Conservation (phyloP, 2,797 vertebrate genomes). For the Nannoperca australis region DNA sequence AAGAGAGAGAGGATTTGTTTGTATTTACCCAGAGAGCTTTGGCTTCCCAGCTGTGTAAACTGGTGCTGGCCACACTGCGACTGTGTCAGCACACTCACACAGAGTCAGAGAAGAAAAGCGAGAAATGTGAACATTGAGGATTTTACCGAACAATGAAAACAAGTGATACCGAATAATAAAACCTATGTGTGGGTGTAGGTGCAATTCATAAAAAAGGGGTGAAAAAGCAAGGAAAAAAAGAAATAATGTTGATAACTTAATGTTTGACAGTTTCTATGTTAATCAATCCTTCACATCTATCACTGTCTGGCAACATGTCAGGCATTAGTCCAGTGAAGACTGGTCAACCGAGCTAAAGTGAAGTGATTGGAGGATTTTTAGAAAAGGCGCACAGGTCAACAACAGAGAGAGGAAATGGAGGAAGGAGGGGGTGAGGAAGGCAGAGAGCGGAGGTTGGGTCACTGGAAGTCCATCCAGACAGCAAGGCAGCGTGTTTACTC, state of each 20-base stretch:
- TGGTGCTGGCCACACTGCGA: constrained; percentile 33
- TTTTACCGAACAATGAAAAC: constrained; percentile 5
- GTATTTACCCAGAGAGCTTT: constrained; percentile 43
- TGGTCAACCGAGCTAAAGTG: constrained; percentile 12
- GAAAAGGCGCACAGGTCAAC: constrained; percentile 29
- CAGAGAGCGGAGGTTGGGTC: constrained; percentile 36
- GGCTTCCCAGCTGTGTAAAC: constrained; percentile 76
- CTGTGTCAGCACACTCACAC: constrained; percentile 61
- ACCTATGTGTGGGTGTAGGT: not conserved
- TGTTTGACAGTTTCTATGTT: not conserved
- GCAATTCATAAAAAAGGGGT: not conserved
- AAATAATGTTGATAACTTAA: not conserved
- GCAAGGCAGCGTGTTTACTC: constrained; percentile 42
- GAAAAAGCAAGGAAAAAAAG: not conserved
- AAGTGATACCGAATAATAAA: not conserved
- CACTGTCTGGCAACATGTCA: not conserved
- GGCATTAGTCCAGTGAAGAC: not conserved
- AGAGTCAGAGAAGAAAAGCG: constrained; percentile 22
- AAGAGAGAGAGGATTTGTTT: constrained; percentile 36
- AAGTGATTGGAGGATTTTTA: constrained; percentile 6
- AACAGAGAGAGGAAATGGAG: constrained; percentile 56
- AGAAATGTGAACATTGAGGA: constrained; percentile 15
- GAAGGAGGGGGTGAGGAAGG: constrained; percentile 34
- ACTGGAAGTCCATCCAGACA: constrained; percentile 51
- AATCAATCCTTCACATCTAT: not conserved